Base-by-base conservation (phyloP, 2,888 invertebrate species). In the Bombyx huttoni region DNA sequence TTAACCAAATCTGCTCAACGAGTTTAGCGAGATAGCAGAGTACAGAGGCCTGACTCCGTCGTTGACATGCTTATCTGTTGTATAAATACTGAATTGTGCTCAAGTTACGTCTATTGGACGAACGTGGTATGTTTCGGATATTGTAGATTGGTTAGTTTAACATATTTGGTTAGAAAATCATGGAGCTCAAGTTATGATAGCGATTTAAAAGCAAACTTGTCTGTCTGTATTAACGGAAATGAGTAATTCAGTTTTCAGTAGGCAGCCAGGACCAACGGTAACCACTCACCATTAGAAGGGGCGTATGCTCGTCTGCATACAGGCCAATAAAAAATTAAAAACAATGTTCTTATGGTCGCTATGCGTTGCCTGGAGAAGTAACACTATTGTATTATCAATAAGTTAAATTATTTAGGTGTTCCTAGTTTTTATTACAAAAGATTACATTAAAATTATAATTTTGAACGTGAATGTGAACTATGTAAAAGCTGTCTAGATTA, bases 41-140 rank as follows among this genome's bases (percentile, higher is more conserved):
- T 53, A 64, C 59, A 59, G 58, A 56, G 49, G 59, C 51, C 57
- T 53, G 49, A 58, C 56, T 62, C 60, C 54, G 55, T 54, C 51
- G 54, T 58, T 61, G 61, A 63, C 58, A 61, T 51, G 64, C 60
- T 67, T 66, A 67, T 68, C 68, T 68, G 52, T 58, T 58, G 55
- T 58, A 58, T 61, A 62, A 65, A 66, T 67, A 63, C 57, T 60
- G 55, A 61, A 67, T 61, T 58, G 54, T 49, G 56, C 54, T 59
- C 59, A 53, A 65, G 55, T 62, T 58, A 55, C 55, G 57, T 58
- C 58, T 56, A 60, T 53, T 60, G 47, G 53, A 54, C 51, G 52
- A 59, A 62, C 60, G 56, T 62, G 63, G 63, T 56, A 56, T 57
- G 58, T 60, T 54, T 57, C 54, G 49, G 52, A 49, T 56, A 58